Conservation (phyloP, 2,888 invertebrate genomes). For the Zaprionus lineosus region DNA sequence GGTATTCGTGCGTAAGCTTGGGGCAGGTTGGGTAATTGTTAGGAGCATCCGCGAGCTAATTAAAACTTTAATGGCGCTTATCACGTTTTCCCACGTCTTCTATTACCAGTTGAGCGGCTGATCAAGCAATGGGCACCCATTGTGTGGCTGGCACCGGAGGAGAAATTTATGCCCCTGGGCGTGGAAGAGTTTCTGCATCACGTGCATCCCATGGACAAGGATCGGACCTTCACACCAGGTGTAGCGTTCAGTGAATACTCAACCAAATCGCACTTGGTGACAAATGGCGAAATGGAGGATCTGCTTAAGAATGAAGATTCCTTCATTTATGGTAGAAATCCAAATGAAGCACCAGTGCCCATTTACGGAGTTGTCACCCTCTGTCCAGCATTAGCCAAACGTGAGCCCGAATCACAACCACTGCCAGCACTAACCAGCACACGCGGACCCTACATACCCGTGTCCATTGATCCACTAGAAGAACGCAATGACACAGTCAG, state of each 20-base stretch:
- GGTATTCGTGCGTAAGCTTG: slow-evolving; percentile 4
- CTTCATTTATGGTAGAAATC: slow-evolving; percentile 86
- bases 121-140: slow-evolving; percentile 87
- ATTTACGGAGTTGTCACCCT: slow-evolving; percentile 85
- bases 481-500: slow-evolving; percentile 69
- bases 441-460: slow-evolving; percentile 79
- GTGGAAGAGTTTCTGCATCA: slow-evolving; percentile 86
- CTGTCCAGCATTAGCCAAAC: slow-evolving; percentile 74
- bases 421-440: slow-evolving; percentile 54
- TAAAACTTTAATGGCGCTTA: slow-evolving; percentile 40
- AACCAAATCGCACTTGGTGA: slow-evolving; percentile 83
- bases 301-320: slow-evolving; percentile 83
- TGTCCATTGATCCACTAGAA: slow-evolving; percentile 78
- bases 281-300: slow-evolving; percentile 83
- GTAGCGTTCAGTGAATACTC: slow-evolving; percentile 80
- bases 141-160: slow-evolving; percentile 87
- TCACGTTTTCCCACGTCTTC: slow-evolving; percentile 1
- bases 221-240: slow-evolving; percentile 69
- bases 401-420: slow-evolving; percentile 10
- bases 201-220: slow-evolving; percentile 83
- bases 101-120: slow-evolving; percentile 81
- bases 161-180: slow-evolving; percentile 86
- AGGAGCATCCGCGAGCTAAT: slow-evolving; percentile 38
- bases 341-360: slow-evolving; percentile 84
- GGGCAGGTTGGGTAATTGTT: slow-evolving; percentile 48